phyloP scores from a whole-genome alignment of 2,797 vertebrate genomes.

The Chanos chanos region DNA sequence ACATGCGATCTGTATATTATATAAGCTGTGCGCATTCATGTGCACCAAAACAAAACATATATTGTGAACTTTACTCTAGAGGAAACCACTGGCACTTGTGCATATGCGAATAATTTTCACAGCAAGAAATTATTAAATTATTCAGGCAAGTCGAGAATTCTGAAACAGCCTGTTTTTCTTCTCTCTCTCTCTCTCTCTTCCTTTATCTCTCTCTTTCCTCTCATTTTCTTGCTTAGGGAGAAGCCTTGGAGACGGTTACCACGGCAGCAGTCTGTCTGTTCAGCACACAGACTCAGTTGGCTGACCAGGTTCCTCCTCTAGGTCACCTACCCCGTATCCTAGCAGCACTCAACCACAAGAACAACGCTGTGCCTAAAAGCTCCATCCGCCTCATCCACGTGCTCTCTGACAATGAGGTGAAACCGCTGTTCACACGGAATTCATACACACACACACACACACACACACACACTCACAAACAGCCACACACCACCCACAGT shows the following conservation, averaged over 20 bases:
- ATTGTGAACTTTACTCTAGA: background rate
- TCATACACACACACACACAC: no score
- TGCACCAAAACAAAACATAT: background rate
- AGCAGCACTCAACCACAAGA: constrained; percentile 92
- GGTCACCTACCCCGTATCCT: constrained; percentile 93
- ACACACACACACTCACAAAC: background rate
- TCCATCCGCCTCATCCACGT: constrained; percentile 92
- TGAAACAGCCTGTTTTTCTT: background rate
- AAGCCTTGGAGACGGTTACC: constrained; percentile 92
- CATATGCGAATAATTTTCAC: no score
- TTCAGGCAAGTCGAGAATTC: no score
- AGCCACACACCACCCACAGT: background rate
- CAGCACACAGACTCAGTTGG: constrained; percentile 87
- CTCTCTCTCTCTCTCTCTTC: background rate
- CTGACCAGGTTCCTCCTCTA: constrained; percentile 96
- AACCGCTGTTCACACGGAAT: no score
- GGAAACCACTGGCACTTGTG: no score
- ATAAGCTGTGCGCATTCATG: background rate
- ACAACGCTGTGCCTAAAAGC: constrained; percentile 92
- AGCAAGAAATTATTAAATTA: no score
- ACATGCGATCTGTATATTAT: no score
- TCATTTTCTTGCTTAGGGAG: constrained; percentile 76
- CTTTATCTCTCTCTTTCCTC: background rate
- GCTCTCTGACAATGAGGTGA: constrained; percentile 94
- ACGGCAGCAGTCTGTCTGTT: constrained; percentile 95